These are phyloP conservation scores for Hycleus cichorii DNA, from an alignment of 1,140 invertebrate species.

Conservation along the genomic window DNA sequence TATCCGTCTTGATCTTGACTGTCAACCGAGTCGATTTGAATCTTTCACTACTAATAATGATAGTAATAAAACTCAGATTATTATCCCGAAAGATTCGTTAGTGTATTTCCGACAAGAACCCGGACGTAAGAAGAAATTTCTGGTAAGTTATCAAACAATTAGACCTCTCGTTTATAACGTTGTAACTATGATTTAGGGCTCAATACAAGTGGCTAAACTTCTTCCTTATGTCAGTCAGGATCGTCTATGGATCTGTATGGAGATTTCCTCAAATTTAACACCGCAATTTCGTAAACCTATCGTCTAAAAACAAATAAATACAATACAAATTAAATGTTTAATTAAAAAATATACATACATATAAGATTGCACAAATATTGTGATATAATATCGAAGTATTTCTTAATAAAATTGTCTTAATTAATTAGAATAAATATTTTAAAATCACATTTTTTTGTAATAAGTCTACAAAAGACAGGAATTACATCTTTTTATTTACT, in stretches of 20 bases:
- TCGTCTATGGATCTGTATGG: conserved; percentile 35
- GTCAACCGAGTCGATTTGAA: conserved; percentile 36
- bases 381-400: conserved; percentile 9
- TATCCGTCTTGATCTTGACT: conserved; percentile 37
- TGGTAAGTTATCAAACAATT: conserved; percentile 34
- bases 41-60: conserved; percentile 15
- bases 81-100: conserved; percentile 40
- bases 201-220: conserved; percentile 41
- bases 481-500: too few relatives aligned
- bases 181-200: conserved; percentile 30
- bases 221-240: conserved; percentile 33
- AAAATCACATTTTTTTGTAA: background rate
- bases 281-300: conserved; percentile 32
- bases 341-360: background rate
- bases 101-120: conserved; percentile 45
- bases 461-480: too few relatives aligned
- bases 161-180: background rate
- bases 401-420: background rate
- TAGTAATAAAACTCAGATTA: conserved; percentile 23
- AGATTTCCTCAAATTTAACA: conserved; percentile 28
- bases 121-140: conserved; percentile 44
- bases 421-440: background rate
- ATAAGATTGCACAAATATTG: conserved; percentile 6
- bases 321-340: background rate
- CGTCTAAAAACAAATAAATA: conserved; percentile 10